Evolutionary conservation across 2,113 vertebrate species (phyloP), one percentile per base, ranked within the genome.

Genomic region (Platysteira castanea): DNA sequence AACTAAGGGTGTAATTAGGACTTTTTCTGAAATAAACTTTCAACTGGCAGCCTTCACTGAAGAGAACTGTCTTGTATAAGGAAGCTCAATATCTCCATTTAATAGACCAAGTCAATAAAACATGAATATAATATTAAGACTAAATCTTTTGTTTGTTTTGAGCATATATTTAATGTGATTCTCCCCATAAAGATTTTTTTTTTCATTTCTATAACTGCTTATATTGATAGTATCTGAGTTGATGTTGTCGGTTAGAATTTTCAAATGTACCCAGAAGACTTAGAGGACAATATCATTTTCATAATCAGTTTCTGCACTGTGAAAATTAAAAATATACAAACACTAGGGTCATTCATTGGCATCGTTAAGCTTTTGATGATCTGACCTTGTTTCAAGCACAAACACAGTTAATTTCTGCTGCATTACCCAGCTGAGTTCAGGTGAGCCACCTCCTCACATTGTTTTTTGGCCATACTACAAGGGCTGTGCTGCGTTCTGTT

Each of bases 401-500:
- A 79, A 31, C 2, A 39, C 17, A 10, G 47, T 33, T 79, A 14
- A 53, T 76, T 64, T 83, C 14, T 87, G 12, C 33, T 53, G 12
- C 1, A 3, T 61, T 42, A 77, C 4, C 3, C 15, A n/a, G n/a
- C 37, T 77, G 35, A 73, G 17, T 11, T 81, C 50, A 2, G 2
- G 13, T 39, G 50, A 70, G 4, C 22, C 28, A 35, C 5, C 16
- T 77, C n/a, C 6, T 78, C 28, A 22, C 2, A 0, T 10, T 44
- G n/a, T 2, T 69, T 10, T 49, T 60, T 46, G 8, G 11, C 9
- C 13, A 26, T 15, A 17, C 52, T 54, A 0, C 7, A 26, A 52
- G 7, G 26, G 6, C 10, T 76, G 7, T 6, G 3, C 13, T 57
- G 37, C 0, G 0, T 37, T 81, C 15, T 18, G 2, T 75, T 84